A percentile compares a stretch with the other conserved stretches of the same genome.
Conservation (phyloP, 2,888 invertebrate genomes). For the Orchestes rusci region DNA sequence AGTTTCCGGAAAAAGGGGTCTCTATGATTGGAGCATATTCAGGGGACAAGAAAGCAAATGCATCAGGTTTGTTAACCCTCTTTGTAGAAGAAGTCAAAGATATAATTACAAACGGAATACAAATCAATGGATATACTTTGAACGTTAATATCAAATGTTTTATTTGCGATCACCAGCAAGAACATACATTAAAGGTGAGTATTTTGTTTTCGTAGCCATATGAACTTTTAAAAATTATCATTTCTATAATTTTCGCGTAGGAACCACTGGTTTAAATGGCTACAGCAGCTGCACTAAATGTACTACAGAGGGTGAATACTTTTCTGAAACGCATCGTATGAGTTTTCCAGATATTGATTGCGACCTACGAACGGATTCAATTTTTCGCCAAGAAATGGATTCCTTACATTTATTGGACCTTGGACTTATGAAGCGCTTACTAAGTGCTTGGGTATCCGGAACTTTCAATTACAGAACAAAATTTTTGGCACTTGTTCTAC, state of each 20-base stretch:
- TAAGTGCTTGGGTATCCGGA: background rate
- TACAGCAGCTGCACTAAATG: conserved; percentile 1
- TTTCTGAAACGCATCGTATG: conserved; percentile 3
- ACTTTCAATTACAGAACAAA: background rate
- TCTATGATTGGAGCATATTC: conserved; percentile 1
- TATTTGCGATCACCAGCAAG: conserved; percentile 5
- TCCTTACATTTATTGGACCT: conserved; percentile 28
- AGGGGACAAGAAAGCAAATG: conserved; percentile 4
- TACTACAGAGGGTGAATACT: conserved; percentile 3
- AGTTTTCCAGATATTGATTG: conserved; percentile 19
- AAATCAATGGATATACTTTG: background rate
- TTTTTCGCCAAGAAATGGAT: conserved; percentile 24
- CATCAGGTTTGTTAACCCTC: background rate
- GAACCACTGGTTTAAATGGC: conserved; percentile 4
- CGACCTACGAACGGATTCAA: conserved; percentile 20
- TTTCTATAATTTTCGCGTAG: conserved; percentile 5
- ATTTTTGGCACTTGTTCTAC: background rate
- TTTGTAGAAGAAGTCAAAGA: background rate
- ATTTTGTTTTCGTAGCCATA: too few species aligned
- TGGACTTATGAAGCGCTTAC: conserved; percentile 11
- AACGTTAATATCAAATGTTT: conserved; percentile 3
- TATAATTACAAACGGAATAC: background rate
- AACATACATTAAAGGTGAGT: conserved; percentile 5
- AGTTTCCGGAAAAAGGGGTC: background rate
- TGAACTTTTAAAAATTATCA: too few species aligned